These are phyloP conservation scores for Engystomops pustulosus DNA, from an alignment of 2,113 vertebrate genomes.

Conservation along the genomic window DNA sequence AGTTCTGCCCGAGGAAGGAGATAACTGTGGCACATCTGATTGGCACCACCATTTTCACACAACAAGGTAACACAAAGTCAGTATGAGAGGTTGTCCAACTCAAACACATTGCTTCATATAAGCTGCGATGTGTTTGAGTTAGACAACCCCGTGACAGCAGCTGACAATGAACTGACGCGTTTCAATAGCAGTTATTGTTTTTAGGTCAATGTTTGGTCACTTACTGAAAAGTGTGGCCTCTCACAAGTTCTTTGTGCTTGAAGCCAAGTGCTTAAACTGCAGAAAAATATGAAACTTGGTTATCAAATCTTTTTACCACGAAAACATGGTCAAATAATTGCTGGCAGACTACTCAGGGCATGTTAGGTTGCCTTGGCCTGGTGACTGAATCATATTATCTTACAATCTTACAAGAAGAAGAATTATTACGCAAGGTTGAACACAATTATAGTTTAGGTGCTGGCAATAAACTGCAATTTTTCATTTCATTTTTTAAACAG, in stretches of 20 bases:
- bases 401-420: neutral
- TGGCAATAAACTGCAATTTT: neutral
- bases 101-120: too few relatives aligned
- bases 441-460: neutral
- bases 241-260: neutral
- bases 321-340: conserved; percentile 6
- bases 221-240: conserved; percentile 10
- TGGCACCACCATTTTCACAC: too few relatives aligned
- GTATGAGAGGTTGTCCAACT: too few relatives aligned
- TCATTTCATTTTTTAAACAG: too few relatives aligned
- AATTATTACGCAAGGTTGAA: neutral
- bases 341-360: conserved; percentile 17
- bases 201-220: neutral
- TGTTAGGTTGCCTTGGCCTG: conserved; percentile 13
- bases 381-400: neutral
- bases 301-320: conserved; percentile 23
- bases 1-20: too few relatives aligned
- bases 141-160: too few relatives aligned
- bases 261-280: conserved; percentile 32
- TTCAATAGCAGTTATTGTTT: neutral
- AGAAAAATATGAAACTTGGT: neutral
- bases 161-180: neutral
- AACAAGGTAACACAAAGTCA: too few relatives aligned
- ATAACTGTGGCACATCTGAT: too few relatives aligned
- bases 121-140: too few relatives aligned